These are phyloP conservation scores for Pseudorasbora parva DNA, from an alignment of 2,113 vertebrate species.

Conservation along the genomic window DNA sequence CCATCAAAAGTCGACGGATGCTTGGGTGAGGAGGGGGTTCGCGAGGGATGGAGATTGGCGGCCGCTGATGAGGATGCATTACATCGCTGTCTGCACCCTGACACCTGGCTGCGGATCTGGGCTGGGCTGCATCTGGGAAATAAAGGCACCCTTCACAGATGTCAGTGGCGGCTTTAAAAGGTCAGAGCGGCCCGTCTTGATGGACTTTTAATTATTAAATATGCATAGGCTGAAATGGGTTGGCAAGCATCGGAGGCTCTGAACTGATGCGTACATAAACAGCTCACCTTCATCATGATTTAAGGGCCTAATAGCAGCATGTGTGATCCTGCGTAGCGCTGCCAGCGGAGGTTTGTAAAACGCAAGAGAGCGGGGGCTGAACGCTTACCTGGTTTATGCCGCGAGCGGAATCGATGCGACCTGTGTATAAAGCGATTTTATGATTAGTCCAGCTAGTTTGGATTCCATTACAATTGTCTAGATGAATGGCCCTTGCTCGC, in stretches of 20 bases:
- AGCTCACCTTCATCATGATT: conserved; percentile 41
- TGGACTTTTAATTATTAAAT: conserved; percentile 60
- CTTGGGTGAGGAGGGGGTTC: conserved; percentile 32
- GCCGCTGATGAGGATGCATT: conserved; percentile 55
- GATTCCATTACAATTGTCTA: conserved; percentile 59
- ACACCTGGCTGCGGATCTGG: conserved; percentile 44
- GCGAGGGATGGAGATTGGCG: conserved; percentile 26
- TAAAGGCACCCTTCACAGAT: conserved; percentile 44
- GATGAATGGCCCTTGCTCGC: conserved; percentile 52
- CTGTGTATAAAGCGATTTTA: conserved; percentile 56
- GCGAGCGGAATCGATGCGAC: conserved; percentile 36
- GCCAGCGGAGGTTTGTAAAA: conserved; percentile 15
- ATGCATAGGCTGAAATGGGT: conserved; percentile 40
- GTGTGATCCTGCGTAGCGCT: neutral
- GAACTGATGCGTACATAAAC: conserved; percentile 39
- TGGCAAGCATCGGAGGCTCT: conserved; percentile 17
- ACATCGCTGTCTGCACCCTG: conserved; percentile 37
- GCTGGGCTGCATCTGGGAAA: conserved; percentile 27
- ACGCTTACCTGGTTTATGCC: conserved; percentile 41
- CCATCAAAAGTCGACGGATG: conserved; percentile 51
- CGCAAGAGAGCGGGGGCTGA: neutral
- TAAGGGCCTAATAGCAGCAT: neutral
- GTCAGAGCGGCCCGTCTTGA: conserved; percentile 52
- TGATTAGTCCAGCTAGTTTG: conserved; percentile 59
- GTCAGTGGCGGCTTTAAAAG: conserved; percentile 47